A percentile compares a stretch with the other conserved stretches of the same genome.
These are phyloP conservation scores for Etheostoma nigrum DNA, from an alignment of 2,797 vertebrate genomes.

Conservation along the genomic window DNA sequence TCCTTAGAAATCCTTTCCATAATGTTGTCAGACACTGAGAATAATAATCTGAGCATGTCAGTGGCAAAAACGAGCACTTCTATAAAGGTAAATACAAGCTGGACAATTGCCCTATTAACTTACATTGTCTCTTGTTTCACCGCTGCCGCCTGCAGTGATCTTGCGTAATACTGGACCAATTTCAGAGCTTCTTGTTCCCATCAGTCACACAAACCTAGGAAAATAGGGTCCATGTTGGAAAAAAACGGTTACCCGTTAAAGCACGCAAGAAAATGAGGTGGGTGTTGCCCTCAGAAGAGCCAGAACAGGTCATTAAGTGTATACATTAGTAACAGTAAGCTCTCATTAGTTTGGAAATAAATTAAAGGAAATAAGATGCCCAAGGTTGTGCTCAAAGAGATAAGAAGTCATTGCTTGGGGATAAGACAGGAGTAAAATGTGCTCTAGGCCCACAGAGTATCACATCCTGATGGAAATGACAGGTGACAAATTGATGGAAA, in stretches of 20 bases:
- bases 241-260: neutral
- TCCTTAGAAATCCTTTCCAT: no score
- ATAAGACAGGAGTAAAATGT: neutral
- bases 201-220: no score
- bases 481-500: neutral
- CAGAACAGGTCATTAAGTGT: constrained; percentile 23
- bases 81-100: no score
- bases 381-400: constrained; percentile 26
- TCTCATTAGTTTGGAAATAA: constrained; percentile 37
- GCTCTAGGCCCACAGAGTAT: constrained; percentile 6
- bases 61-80: no score
- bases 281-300: neutral
- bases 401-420: constrained; percentile 19
- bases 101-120: no score
- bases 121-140: no score
- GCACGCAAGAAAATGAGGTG: neutral
- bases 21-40: no score
- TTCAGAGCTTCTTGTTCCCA: no score
- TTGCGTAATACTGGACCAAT: no score
- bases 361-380: constrained; percentile 26
- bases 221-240: no score
- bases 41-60: no score
- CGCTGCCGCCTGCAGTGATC: no score
- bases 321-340: constrained; percentile 27
- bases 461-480: constrained; percentile 8